A percentile compares a stretch with the other conserved stretches of the same genome.
Evolutionary conservation across 2,113 vertebrate species (phyloP).

Genomic region (Sturnus vulgaris): DNA sequence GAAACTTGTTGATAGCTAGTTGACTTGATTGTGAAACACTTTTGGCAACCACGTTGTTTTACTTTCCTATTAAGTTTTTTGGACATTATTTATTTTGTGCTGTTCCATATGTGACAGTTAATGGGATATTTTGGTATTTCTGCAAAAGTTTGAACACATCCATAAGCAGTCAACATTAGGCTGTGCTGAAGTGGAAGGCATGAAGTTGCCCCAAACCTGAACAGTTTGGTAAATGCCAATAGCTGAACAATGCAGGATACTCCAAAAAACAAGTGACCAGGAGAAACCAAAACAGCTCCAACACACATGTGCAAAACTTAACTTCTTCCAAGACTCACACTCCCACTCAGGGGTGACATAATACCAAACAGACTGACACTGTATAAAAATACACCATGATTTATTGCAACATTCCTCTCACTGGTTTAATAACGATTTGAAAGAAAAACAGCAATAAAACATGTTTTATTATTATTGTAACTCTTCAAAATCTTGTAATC

Average conservation of each 20-base stretch:
- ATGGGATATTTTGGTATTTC: not conserved
- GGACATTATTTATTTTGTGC: not conserved
- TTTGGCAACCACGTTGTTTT: not conserved
- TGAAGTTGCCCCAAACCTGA: not conserved
- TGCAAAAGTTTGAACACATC: not conserved
- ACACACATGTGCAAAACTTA: not conserved
- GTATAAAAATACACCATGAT: not conserved
- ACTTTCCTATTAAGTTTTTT: not conserved
- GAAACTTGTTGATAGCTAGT: not conserved
- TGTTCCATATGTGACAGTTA: not conserved
- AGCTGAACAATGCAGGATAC: not conserved
- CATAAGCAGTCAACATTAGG: not conserved
- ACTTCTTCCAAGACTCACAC: conserved; percentile 20
- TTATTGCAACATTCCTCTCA: conserved; percentile 15
- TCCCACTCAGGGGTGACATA: not conserved
- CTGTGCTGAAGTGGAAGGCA: not conserved
- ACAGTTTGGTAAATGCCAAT: not conserved
- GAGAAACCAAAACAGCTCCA: not conserved
- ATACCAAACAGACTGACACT: conserved; percentile 4
- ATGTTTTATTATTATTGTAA: not conserved
- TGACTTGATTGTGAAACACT: not conserved
- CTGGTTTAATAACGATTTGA: conserved; percentile 19
- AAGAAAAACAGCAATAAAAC: conserved; percentile 27
- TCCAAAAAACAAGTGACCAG: not conserved
- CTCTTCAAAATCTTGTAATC: conserved; percentile 14